Percentiles rank a stretch among this genome's conserved stretches.
Evolutionary conservation across 2,797 vertebrate genomes (phyloP).

Genomic region (Holocentrus rufus): DNA sequence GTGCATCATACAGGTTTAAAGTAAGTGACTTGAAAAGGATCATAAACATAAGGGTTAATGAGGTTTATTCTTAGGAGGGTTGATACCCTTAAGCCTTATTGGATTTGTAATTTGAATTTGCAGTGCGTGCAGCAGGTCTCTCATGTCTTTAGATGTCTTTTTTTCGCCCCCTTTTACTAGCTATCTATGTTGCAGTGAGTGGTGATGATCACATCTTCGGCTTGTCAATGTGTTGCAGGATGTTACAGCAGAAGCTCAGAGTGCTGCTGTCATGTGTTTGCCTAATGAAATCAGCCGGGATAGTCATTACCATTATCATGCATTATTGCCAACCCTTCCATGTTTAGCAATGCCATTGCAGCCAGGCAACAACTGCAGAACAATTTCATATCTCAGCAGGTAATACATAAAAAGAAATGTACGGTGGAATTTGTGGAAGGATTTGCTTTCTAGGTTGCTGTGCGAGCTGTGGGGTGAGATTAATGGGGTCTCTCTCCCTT

Average conservation of each 20-base stretch:
- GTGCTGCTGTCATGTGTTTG: slow-evolving; percentile 66
- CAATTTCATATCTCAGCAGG: slow-evolving; percentile 59
- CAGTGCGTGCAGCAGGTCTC: slow-evolving; percentile 31
- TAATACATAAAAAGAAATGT: slow-evolving; percentile 51
- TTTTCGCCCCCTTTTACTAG: slow-evolving; percentile 18
- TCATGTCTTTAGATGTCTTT: slow-evolving; percentile 49
- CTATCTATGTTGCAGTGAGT: slow-evolving; percentile 45
- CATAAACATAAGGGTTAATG: slow-evolving; percentile 61
- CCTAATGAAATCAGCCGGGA: slow-evolving; percentile 75
- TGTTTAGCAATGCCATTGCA: slow-evolving; percentile 55
- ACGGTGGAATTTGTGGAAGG: slow-evolving; percentile 42
- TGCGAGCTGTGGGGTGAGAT: slow-evolving; percentile 65
- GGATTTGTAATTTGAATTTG: slow-evolving; percentile 69
- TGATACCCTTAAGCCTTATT: slow-evolving; percentile 67
- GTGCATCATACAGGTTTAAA: slow-evolving; percentile 32
- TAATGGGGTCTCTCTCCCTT: slow-evolving; percentile 70
- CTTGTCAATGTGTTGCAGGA: slow-evolving; percentile 66
- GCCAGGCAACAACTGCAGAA: slow-evolving; percentile 45
- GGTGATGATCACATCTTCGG: slow-evolving; percentile 50
- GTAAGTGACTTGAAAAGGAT: slow-evolving; percentile 43
- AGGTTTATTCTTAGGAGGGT: slow-evolving; percentile 50
- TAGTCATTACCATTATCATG: slow-evolving; percentile 73
- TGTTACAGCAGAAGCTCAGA: slow-evolving; percentile 70
- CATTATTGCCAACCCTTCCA: slow-evolving; percentile 70
- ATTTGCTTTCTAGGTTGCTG: slow-evolving; percentile 59